Evolutionary conservation across 1,140 invertebrate genomes (phyloP).

Genomic region (Pseudomyrmex dendroicus): DNA sequence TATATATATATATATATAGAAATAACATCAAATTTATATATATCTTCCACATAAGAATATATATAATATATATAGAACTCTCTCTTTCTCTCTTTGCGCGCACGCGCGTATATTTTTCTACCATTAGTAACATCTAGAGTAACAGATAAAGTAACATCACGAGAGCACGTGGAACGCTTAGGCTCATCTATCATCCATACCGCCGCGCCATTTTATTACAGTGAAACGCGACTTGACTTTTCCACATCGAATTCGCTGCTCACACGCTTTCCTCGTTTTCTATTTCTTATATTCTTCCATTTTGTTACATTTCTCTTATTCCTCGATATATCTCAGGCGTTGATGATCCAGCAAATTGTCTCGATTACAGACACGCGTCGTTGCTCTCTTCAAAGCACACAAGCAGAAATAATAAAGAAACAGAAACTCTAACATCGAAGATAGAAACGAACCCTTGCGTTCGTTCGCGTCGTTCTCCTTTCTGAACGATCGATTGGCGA

Average conservation of each 20-base stretch:
- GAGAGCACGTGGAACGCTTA: conserved; percentile 62
- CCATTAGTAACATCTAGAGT: conserved; percentile 48
- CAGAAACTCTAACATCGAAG: conserved; percentile 57
- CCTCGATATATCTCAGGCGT: not conserved
- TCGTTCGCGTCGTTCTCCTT: conserved; percentile 24
- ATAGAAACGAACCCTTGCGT: conserved; percentile 60
- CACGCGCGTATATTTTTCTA: conserved; percentile 69
- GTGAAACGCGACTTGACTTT: conserved; percentile 69
- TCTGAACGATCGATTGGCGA: conserved; percentile 4
- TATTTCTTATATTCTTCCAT: not conserved
- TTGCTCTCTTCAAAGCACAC: conserved; percentile 6
- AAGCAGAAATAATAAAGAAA: conserved; percentile 40
- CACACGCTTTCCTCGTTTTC: not conserved
- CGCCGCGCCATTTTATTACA: conserved; percentile 50
- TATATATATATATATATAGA: too few species aligned
- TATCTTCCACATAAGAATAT: conserved; percentile 77
- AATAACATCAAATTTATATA: conserved; percentile 70
- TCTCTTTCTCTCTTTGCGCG: conserved; percentile 31
- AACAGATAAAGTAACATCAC: conserved; percentile 72
- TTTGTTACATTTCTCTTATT: not conserved
- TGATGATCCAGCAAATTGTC: conserved; percentile 26
- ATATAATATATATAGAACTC: conserved; percentile 73
- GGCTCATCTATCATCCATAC: conserved; percentile 34
- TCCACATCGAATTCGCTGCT: conserved; percentile 1
- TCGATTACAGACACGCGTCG: conserved; percentile 15